phyloP scores from a whole-genome alignment of 2,888 invertebrate species.

The Dinocampus coccinellae region DNA sequence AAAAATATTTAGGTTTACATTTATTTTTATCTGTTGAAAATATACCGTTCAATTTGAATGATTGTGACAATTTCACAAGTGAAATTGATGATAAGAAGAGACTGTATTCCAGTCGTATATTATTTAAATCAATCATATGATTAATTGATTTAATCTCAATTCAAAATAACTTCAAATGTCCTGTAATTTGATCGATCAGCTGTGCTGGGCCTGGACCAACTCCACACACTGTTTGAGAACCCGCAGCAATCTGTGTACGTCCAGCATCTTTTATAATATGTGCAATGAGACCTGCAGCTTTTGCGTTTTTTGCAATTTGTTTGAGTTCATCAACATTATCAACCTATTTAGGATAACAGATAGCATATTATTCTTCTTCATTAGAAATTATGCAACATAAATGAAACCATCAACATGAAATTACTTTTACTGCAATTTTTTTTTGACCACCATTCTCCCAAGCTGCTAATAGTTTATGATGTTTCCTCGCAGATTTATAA shows the following conservation, averaged over 20 bases:
- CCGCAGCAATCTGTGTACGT: slow-evolving; percentile 90
- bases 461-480: slow-evolving; percentile 74
- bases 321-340: slow-evolving; percentile 83
- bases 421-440: slow-evolving; percentile 86
- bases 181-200: slow-evolving; percentile 85
- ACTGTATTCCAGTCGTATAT: slow-evolving; percentile 28
- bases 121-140: no score
- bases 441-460: slow-evolving; percentile 85
- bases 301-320: slow-evolving; percentile 79
- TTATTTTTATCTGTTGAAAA: background rate
- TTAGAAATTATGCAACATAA: background rate
- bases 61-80: slow-evolving; percentile 20
- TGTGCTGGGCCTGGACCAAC: slow-evolving; percentile 90
- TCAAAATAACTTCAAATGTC: slow-evolving; percentile 88
- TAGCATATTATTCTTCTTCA: background rate
- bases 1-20: slow-evolving; percentile 11
- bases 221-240: slow-evolving; percentile 90
- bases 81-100: slow-evolving; percentile 29
- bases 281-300: slow-evolving; percentile 77
- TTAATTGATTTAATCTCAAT: no score
- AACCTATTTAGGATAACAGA: slow-evolving; percentile 63
- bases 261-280: slow-evolving; percentile 91
- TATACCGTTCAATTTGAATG: slow-evolving; percentile 8
- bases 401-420: background rate
- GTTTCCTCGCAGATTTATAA: slow-evolving; percentile 79